These are phyloP conservation scores for Acrocyrtus sp. DNA, from an alignment of 2,888 invertebrate species.

Conservation along the genomic window DNA sequence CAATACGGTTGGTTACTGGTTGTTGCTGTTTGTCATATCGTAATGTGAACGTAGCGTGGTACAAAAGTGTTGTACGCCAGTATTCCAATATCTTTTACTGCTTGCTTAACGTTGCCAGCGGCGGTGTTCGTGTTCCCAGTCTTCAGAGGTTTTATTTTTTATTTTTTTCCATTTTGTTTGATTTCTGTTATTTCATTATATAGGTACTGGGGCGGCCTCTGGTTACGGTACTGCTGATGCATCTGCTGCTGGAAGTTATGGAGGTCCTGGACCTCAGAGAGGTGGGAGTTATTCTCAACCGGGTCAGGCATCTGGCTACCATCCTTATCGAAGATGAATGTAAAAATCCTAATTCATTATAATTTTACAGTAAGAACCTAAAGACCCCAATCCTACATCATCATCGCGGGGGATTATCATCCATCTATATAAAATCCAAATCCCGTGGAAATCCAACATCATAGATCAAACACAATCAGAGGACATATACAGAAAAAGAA, in stretches of 20 bases:
- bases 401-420: constrained; percentile 46
- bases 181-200: constrained; percentile 41
- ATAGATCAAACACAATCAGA: constrained; percentile 52
- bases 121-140: constrained; percentile 42
- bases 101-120: constrained; percentile 44
- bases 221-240: constrained; percentile 63
- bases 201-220: constrained; percentile 63
- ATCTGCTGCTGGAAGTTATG: constrained; percentile 63
- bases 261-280: constrained; percentile 69
- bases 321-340: constrained; percentile 70
- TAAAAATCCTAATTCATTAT: constrained; percentile 55
- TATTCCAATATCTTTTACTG: no score
- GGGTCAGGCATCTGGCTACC: constrained; percentile 67
- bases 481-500: constrained; percentile 37
- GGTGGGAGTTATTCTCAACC: constrained; percentile 67
- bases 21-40: no score
- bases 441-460: constrained; percentile 46
- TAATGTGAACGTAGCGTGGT: no score
- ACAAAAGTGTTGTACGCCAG: no score
- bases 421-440: constrained; percentile 33
- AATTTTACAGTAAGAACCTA: constrained; percentile 53
- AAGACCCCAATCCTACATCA: constrained; percentile 44
- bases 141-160: constrained; percentile 17
- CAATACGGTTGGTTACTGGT: no score
- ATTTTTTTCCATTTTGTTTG: constrained; percentile 43